Base-by-base conservation (phyloP, 2,888 invertebrate genomes). In the Rhimphoctona megacephalus region DNA sequence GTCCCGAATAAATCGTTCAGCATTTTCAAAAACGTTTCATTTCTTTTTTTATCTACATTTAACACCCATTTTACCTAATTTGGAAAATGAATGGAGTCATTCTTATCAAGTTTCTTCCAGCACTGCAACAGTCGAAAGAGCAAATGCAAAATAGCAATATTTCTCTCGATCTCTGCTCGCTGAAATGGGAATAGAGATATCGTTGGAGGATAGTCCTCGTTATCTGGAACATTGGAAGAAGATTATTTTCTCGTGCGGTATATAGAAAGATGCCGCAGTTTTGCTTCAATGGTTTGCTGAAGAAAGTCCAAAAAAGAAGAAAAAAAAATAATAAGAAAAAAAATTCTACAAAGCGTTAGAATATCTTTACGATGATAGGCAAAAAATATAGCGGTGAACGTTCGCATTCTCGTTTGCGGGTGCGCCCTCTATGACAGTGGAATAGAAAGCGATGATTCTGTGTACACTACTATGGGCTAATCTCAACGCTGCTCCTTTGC, bases 361-460 rank as follows among this genome's bases (percentile, higher is more conserved):
- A 81, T 83, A 81, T 81, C 72, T 77, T 70, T 78, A 73, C 70
- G 78, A 78, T 67, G 49, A 78, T 83, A 69, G 69, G 83, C 78
- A 84, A 84, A 86, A 73, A 86, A 81, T 84, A 25, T 66, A 74
- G 64, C 61, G 80, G 76, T 69, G 83, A 74, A 49, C 74, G 86
- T 81, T 86, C 84, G 86, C 81, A 86, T 86, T 86, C 85, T 83
- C 80, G 78, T 73, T 83, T 43, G 61, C 46, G 49, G 67, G 73
- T 81, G 54, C 49, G 81, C 78, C 82, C 69, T 76, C 69, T 67
- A 39, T 80, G 85, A 83, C 83, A 81, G 78, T 30, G 73, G 86
- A 84, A 84, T 86, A 86, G 86, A 86, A 86, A 86, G 86, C 86
- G 78, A 84, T 78, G 86, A 78, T 83, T 78, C 72, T 54, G n/a